Evolutionary conservation across 2,113 vertebrate genomes (phyloP).

Genomic region (Anas platyrhynchos): DNA sequence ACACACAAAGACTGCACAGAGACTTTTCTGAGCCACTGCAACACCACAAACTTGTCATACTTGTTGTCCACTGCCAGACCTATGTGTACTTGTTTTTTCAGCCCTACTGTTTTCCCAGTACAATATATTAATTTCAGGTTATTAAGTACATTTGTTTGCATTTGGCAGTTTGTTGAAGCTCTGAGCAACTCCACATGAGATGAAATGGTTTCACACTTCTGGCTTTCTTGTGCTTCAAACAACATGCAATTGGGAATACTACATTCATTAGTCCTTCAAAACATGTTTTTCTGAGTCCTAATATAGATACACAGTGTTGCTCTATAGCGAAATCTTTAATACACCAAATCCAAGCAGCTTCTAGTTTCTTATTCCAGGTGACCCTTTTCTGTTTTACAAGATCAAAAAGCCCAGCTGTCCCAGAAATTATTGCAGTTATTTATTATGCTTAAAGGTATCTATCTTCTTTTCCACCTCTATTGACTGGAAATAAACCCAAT

Average conservation of each 20-base stretch:
- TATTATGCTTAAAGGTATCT: neutral
- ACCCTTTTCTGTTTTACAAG: neutral
- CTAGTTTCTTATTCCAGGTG: neutral
- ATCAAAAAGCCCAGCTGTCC: neutral
- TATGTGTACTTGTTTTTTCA: constrained; percentile 40
- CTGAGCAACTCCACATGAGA: constrained; percentile 52
- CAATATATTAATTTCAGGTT: constrained; percentile 66
- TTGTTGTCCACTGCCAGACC: constrained; percentile 44
- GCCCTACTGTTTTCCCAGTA: neutral
- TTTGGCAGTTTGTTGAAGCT: constrained; percentile 53
- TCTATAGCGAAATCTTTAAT: neutral
- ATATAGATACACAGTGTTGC: neutral
- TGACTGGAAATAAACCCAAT: neutral
- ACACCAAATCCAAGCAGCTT: neutral
- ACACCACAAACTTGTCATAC: constrained; percentile 57
- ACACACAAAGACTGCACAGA: neutral
- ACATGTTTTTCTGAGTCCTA: neutral
- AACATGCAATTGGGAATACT: constrained; percentile 13
- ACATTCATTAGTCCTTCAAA: constrained; percentile 43
- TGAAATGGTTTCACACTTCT: constrained; percentile 42
- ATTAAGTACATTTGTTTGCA: constrained; percentile 67
- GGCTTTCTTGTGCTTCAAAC: constrained; percentile 33
- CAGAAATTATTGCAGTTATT: neutral
- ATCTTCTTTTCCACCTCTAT: neutral
- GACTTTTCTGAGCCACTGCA: neutral